Base-by-base conservation (phyloP, 2,797 vertebrate genomes). In the Hypotaenidia philippensis region DNA sequence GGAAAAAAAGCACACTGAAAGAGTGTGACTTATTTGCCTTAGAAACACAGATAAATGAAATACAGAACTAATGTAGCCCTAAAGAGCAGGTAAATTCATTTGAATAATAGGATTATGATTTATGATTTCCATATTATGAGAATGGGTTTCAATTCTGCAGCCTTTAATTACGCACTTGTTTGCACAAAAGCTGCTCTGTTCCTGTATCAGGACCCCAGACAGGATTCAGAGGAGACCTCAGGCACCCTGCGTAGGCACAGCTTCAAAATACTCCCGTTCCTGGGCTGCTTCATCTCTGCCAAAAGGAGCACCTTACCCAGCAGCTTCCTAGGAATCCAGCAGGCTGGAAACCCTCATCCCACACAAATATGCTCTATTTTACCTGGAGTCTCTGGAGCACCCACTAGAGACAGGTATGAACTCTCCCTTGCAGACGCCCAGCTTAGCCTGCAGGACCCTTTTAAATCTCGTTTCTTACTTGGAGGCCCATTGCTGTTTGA, bases 51-150 rank as follows among this genome's bases (percentile, higher is more conserved):
- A 90, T 50, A 86, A 88, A 90, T 64, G 44, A 79, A 91, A 89
- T 14, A 45, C 52, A 87, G 56, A 79, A 64, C 56, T 68, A 84
- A 84, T 18, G 64, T 18, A 84, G 64, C 60, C 63, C 83, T 87
- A 74, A 94, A 94, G 74, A 93, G 60, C 70, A 94, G 80, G 70
- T 82, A 93, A 91, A 96, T 82, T 78, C 8, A 53, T 94, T 82
- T 90, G 74, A 87, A 74, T 90, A 94, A 95, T 70, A 45, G 77
- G 60, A 88, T 77, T 91, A 84, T 91, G 94, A 96, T 93, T 94
- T 94, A 94, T 56, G 59, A 90, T 84, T 91, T 93, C 66, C 70
- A 66, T 57, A 7, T 55, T 79, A 57, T 25, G 29, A 23, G 78
- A 92, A 47, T 0, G 0, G 83, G 20, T 47, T 88, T 78, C 56